Base-by-base conservation (phyloP, 2,888 invertebrate genomes). In the Rhimphoctona megacephalus region DNA sequence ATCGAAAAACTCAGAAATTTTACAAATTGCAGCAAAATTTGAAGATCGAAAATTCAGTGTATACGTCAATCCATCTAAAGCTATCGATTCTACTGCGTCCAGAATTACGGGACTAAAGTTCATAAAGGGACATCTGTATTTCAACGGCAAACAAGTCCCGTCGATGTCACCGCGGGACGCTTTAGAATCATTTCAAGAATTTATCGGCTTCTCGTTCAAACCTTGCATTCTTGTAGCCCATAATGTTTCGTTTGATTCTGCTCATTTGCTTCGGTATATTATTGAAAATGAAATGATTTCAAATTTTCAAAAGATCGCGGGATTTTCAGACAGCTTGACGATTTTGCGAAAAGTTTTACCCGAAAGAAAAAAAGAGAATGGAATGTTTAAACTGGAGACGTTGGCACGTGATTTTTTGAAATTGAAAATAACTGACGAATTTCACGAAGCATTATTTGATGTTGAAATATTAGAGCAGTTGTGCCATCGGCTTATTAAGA, bases 11-110 rank as follows among this genome's bases (percentile, higher is more conserved):
- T 81, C 66, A 49, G 87, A 88, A 61, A 89, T 90, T 76, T 83
- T 88, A 49, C 90, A 90, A 86, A 89, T 90, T 30, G 87, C 89
- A 66, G 88, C 89, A 3, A 88, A 77, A 64, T 84, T 52, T 76
- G 64, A 86, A 33, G 66, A 87, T 4, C 33, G 2, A n/a, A 33
- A n/a, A 46, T 90, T 90, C 80, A 85, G 61, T 52, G 66, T 85
- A 8, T 90, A 90, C 39, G 54, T 90, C 17, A 88, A 70, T 66
- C 89, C 89, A 0, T 85, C 85, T 0, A 72, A 89, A 80, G 17
- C 46, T 6, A 84, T 89, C 49, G 49, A 86, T 64, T n/a, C 67
- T n/a, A 36, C 25, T 33, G 88, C 89, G 39, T 83, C 85, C 8
- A 66, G 54, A 64, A 49, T 88, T 30, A 89, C 81, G 11, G 88